These are phyloP conservation scores for Reticulitermes speratus DNA, from an alignment of 1,140 invertebrate species.

Conservation along the genomic window DNA sequence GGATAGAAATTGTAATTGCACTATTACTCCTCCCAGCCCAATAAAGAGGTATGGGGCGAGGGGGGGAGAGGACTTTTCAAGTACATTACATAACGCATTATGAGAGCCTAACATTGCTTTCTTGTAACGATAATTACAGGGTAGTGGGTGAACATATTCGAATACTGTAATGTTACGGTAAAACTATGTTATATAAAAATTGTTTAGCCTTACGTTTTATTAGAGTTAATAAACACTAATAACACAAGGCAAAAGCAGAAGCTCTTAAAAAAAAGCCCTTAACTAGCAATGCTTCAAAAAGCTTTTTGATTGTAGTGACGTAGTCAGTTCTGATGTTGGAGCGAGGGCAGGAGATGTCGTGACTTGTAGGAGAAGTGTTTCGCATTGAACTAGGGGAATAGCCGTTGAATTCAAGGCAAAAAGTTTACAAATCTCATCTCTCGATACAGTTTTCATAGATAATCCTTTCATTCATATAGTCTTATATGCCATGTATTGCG, in stretches of 20 bases:
- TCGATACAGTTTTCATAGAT: no score
- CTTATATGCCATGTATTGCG: no score
- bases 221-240: neutral
- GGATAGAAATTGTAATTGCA: neutral
- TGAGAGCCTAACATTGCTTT: neutral
- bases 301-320: neutral
- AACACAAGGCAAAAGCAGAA: neutral
- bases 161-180: neutral
- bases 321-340: neutral
- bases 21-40: neutral
- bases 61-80: neutral
- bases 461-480: no score
- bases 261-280: neutral
- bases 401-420: no score
- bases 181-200: neutral
- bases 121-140: neutral
- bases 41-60: neutral
- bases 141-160: neutral
- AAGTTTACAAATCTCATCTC: no score
- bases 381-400: neutral
- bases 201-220: neutral
- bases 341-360: neutral
- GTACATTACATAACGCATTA: neutral
- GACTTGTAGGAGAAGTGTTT: neutral
- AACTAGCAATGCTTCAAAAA: neutral